Percentiles rank a stretch among this genome's conserved stretches.
Evolutionary conservation across 2,113 vertebrate species (phyloP).

Genomic region (human (Homo sapiens)): DNA sequence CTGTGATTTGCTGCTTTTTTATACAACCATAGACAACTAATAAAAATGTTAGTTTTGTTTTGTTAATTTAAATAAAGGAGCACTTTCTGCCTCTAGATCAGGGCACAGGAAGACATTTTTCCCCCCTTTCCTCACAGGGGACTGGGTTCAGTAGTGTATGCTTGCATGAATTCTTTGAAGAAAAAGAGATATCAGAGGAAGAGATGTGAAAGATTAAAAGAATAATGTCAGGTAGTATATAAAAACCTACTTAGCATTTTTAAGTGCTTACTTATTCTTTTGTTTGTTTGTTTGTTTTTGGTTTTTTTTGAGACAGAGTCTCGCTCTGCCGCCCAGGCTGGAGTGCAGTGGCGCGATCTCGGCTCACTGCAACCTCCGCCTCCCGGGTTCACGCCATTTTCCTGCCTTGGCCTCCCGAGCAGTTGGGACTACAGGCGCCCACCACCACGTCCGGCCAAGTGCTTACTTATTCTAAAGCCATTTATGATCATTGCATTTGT

Average conservation of each 20-base stretch:
- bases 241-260: constrained; percentile 37
- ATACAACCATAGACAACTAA: background rate
- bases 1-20: background rate
- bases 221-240: constrained; percentile 36
- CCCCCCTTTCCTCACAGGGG: background rate
- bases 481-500: background rate
- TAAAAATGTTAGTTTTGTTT: background rate
- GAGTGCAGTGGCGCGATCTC: no score
- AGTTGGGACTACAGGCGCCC: no score
- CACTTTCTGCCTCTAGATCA: background rate
- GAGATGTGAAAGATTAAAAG: constrained; percentile 46
- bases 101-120: background rate
- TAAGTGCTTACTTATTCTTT: background rate
- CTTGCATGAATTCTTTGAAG: constrained; percentile 36
- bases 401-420: no score
- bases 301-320: no score
- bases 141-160: background rate
- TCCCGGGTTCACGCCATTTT: no score
- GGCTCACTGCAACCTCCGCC: no score
- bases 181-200: background rate
- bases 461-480: constrained; percentile 43
- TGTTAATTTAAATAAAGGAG: constrained; percentile 41
- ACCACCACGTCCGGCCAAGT: background rate
- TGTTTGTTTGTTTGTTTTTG: no score
- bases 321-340: no score